Evolutionary conservation across 2,797 vertebrate species (phyloP), one percentile per base, ranked within the genome.

Genomic region (Enteromius unitaeniatus): DNA sequence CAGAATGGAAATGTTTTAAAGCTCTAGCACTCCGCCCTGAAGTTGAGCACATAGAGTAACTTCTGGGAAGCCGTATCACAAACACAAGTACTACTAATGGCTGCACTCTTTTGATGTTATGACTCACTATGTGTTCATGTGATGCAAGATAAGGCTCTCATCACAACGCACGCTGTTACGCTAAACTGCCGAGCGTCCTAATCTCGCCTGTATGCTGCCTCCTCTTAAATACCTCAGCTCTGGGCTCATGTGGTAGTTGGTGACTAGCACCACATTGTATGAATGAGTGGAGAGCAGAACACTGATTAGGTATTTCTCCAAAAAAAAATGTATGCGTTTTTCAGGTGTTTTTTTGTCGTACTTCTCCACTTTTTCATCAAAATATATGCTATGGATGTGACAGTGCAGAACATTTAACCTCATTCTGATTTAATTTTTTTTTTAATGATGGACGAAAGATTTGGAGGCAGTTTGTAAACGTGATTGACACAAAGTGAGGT

Each of bases 201-300:
- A 84, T 75, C 73, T 86, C 42, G 3, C 10, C 28, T 55, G 49
- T 19, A 68, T 14, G 51, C 72, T 42, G 65, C 73, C 82, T 86
- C 79, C 78, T 88, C 78, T 51, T 51, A 85, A 85, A 86, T 86
- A 84, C 75, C 49, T 78, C 82, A 73, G 74, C 68, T 75, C 51
- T 80, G 70, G 70, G 21, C 60, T 87, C 60, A 77, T 65, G 85
- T 70, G 53, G 49, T 67, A 85, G 73, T 62, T 75, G 45, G 82
- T 81, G 76, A 90, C 69, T 83, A 17, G 67, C 60, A 80, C 69
- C 74, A 80, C 60, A 53, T 47, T 83, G 47, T 78, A 58, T 81
- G 55, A 76, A 14, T 85, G 6, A 14, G 60, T 75, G 67, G 55
- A 76, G 85, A 89, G 34, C 6, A 19, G 49, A 72, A 72, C 23